Conservation (phyloP, 2,888 invertebrate genomes). For the Hyalella azteca region DNA sequence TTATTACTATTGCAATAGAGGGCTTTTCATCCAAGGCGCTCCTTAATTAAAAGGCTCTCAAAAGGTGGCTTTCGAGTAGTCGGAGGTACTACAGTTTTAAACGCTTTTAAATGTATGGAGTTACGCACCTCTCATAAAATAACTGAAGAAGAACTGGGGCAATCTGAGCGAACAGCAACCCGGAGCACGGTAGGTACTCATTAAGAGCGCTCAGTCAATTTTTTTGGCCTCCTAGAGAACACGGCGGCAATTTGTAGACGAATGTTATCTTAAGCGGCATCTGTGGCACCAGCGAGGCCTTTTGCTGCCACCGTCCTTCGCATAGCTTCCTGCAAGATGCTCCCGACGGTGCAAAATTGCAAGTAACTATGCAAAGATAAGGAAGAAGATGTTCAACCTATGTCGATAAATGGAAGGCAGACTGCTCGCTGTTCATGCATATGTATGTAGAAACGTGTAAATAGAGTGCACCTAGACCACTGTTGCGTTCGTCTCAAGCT, state of each 20-base stretch:
- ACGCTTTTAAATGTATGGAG: no score
- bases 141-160: slow-evolving; percentile 18
- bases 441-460: no score
- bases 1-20: no score
- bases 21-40: no score
- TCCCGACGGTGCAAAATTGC: neutral
- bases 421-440: no score
- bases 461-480: no score
- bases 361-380: neutral
- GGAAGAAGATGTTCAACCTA: neutral
- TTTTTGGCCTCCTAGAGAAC: neutral
- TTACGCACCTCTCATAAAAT: neutral
- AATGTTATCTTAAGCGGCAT: slow-evolving; percentile 25
- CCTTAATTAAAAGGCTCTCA: slow-evolving; percentile 1
- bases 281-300: neutral
- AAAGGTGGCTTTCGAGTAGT: neutral
- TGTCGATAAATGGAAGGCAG: no score
- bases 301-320: neutral
- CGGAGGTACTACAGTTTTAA: no score
- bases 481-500: no score
- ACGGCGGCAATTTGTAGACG: slow-evolving; percentile 26
- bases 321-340: neutral
- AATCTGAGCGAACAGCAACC: neutral
- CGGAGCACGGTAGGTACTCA: neutral
- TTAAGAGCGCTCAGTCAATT: neutral